Evolutionary conservation across 2,888 invertebrate genomes (phyloP), one percentile per base, ranked within the genome.

Genomic region (Itoplectis maculator): DNA sequence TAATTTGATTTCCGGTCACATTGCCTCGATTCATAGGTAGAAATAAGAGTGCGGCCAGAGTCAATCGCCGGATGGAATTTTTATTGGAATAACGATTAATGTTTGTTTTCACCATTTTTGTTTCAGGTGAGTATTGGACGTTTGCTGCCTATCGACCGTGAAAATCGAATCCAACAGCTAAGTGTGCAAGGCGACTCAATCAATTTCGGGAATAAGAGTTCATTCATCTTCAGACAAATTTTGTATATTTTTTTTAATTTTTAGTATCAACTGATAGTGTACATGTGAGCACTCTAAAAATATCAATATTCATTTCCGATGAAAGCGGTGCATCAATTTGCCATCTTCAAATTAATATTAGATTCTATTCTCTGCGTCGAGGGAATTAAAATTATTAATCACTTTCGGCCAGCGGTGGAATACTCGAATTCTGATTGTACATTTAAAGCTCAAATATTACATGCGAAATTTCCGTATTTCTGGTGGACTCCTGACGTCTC

Each of bases 401-500:
- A 40, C 13, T 37, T 29, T 45, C 23, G 18, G 18, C 3, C 49
- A 49, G 9, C n/a, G n/a, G 6, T 61, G 6, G 18, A 40, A 63
- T 63, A 15, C 56, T 18, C 20, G 18, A 77, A 29, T 29, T 29
- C 3, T 29, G 5, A 29, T 29, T 77, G 42, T 77, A 63, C 35
- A 66, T 69, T 42, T 29, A 69, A 63, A 76, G 35, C 68, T 61
- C 29, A 56, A 37, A 68, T 49, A 29, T 63, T 42, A 72, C 65
- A 51, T 69, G 40, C 74, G 73, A 68, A 81, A 54, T 73, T 77
- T 61, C 65, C 42, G 74, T 76, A 13, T 70, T 61, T 37, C 40
- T 45, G 20, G 5, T 4, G 47, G 35, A 13, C 42, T 51, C 51
- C 35, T 56, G 45, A 42, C 54, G 29, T 37, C 5, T 42, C 61